Evolutionary conservation across 2,797 vertebrate genomes (phyloP), one percentile per base, ranked within the genome.

Genomic region (Naso thynnoides): DNA sequence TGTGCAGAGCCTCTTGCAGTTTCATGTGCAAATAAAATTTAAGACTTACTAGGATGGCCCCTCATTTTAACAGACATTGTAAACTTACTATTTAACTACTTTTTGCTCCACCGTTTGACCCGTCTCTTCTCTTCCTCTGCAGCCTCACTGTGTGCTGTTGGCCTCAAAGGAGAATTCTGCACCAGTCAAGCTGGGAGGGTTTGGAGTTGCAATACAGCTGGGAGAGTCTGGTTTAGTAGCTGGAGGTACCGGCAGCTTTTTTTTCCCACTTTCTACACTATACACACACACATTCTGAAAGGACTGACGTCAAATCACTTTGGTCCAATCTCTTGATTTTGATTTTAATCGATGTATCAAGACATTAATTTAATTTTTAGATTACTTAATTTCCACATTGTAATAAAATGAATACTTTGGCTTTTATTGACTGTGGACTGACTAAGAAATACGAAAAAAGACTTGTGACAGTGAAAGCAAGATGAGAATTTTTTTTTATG

Each of bases 141-240:
- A 99, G 98, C 98, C 98, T 70, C 98, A 99, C 94, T 99, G 98
- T 93, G 98, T 99, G 78, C 93, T 99, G 64, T 91, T 99, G 86
- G 98, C 97, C 84, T 99, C 98, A 38, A 99, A 99, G 92, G 98
- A 99, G 91, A 99, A 99, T 88, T 99, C 98, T 8, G 98, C 98
- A 74, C 98, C 98, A 1, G 98, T 99, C 80, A 99, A 99, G 82
- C 96, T 99, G 73, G 98, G 98, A 73, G 98, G 98, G 19, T 99
- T 99, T 42, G 98, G 98, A 47, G 98, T 99, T 82, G 98, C 98
- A 56, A 99, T 99, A 88, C 98, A 99, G 50, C 95, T 99, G 80
- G 98, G 98, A 76, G 98, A 99, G 87, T 99, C 98, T 54, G 98
- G 98, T 77, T 93, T 99, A 79, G 98, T 99, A 79, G 98, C 98